Base-by-base conservation (phyloP, 2,888 invertebrate genomes). In the Harpagoxenus sublaevis region DNA sequence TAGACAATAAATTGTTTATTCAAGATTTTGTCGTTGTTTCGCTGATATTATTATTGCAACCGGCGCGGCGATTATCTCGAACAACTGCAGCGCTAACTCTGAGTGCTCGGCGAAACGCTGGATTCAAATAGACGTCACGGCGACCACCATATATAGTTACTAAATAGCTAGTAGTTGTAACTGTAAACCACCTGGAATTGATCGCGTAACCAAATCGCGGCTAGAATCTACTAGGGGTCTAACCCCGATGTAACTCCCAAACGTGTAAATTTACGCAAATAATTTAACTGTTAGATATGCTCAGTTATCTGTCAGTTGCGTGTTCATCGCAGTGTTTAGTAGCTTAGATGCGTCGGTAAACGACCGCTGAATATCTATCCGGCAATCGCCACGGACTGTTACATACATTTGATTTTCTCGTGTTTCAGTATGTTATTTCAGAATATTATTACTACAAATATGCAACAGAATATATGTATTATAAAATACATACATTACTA, bases 171-270 rank as follows among this genome's bases (percentile, higher is more conserved):
- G 45, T 48, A 78, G 66, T 63, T 15, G 62, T 28, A 65, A 77
- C 68, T 57, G 78, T 79, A 70, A 79, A 79, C 79, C 70, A 48
- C 23, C 70, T 79, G 48, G 79, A 70, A 79, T 79, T 79, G 79
- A 79, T 79, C 35, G 70, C 48, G 45, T 79, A 79, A 79, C 48
- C 70, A 70, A 70, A 79, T 79, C 79, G 70, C 60, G 48, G 70
- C 60, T 18, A 35, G 79, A 60, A 70, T 79, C 48, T 60, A 48
- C 60, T 70, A n/a, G 53, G 8, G 23, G 12, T 57, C 48, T 68
- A 79, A 60, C 60, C 79, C 48, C 23, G 45, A 60, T 28, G 48
- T 79, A 79, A 79, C 70, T 79, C 48, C 48, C 35, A 35, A 70
- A 23, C 48, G 70, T 79, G 60, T 70, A 79, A 79, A 79, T 70